Conservation (phyloP, 2,888 invertebrate species). For the Ametastegia equiseti region DNA sequence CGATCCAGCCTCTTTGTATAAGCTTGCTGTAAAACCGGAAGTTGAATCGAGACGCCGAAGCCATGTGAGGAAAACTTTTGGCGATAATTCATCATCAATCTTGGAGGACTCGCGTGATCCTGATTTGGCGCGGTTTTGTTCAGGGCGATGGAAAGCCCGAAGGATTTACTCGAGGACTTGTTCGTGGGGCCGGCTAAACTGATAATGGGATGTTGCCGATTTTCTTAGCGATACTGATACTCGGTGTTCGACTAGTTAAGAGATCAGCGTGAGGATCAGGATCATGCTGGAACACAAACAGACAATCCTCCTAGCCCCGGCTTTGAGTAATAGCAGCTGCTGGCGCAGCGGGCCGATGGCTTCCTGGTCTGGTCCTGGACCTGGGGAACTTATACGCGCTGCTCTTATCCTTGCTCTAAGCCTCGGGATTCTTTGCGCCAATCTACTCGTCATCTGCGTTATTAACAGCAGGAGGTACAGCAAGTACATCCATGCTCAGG, state of each 20-base stretch:
- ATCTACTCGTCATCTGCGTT: slow-evolving; percentile 88
- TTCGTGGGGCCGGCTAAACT: too few relatives aligned
- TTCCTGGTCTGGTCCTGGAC: slow-evolving; percentile 80
- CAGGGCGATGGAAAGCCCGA: neutral
- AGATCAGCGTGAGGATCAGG: neutral
- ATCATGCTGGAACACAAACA: slow-evolving; percentile 82
- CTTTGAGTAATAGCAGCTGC: slow-evolving; percentile 90
- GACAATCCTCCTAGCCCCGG: slow-evolving; percentile 87
- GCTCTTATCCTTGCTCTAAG: slow-evolving; percentile 87
- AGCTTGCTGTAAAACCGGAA: neutral
- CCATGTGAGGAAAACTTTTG: neutral
- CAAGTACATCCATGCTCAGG: slow-evolving; percentile 93
- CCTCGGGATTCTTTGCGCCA: slow-evolving; percentile 88
- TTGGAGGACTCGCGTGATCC: neutral
- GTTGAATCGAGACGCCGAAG: neutral
- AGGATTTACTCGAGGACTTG: slow-evolving; percentile 21
- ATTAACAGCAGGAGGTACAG: slow-evolving; percentile 90
- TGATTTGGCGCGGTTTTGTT: neutral
- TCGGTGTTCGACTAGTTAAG: neutral
- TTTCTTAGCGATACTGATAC: slow-evolving; percentile 37
- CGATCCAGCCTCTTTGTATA: neutral
- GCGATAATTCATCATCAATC: neutral
- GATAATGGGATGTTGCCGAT: too few relatives aligned
- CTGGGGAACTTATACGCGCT: slow-evolving; percentile 87
- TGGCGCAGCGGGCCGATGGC: slow-evolving; percentile 82